These are phyloP conservation scores for Cataglyphis livida DNA, from an alignment of 2,888 invertebrate genomes.

Conservation along the genomic window DNA sequence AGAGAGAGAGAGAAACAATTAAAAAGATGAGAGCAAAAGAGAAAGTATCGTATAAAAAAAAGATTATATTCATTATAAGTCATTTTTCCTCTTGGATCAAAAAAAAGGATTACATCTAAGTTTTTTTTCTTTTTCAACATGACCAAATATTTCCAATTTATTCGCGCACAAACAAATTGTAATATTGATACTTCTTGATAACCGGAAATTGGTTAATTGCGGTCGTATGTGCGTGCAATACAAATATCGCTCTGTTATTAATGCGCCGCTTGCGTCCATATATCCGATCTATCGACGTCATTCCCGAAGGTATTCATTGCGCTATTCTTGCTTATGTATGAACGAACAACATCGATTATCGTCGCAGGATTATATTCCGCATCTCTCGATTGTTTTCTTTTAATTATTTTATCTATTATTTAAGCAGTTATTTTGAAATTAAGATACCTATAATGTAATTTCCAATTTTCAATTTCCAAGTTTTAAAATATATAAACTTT, in stretches of 20 bases:
- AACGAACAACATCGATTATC: conserved; percentile 2
- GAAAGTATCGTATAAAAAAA: background rate
- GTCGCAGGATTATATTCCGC: background rate
- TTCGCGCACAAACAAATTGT: conserved; percentile 32
- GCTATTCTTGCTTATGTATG: conserved; percentile 36
- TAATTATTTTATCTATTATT: background rate
- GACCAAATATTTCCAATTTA: conserved; percentile 35
- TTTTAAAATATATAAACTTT: background rate
- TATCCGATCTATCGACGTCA: conserved; percentile 28
- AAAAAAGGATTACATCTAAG: background rate
- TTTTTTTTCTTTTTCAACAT: background rate
- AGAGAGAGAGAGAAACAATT: conserved; percentile 11
- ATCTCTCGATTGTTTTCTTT: background rate
- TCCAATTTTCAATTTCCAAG: background rate
- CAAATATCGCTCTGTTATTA: conserved; percentile 61
- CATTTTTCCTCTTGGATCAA: background rate
- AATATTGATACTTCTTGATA: conserved; percentile 55
- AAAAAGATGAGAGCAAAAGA: background rate
- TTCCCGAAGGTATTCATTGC: conserved; percentile 52
- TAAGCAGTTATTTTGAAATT: background rate
- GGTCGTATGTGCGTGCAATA: conserved; percentile 52
- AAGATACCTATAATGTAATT: background rate
- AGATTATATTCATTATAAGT: background rate
- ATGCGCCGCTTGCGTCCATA: conserved; percentile 33
- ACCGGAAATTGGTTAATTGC: conserved; percentile 57